Conservation (phyloP, 2,888 invertebrate genomes). For the Pocota personata region DNA sequence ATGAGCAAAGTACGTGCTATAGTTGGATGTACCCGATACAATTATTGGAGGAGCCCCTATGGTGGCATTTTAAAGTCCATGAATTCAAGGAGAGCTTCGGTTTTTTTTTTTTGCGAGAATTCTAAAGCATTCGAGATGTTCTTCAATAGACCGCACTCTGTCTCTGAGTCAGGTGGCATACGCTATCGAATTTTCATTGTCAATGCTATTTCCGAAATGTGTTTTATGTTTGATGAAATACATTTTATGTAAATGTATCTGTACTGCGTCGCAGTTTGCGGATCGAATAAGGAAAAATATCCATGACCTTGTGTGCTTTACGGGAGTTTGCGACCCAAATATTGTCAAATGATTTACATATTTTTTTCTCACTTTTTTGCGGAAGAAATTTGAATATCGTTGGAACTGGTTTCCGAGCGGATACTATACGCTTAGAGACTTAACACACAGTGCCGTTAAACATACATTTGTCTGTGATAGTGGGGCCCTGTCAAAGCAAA, state of each 20-base stretch:
- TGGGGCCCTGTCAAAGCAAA: background rate
- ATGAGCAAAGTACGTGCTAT: slow-evolving; percentile 33
- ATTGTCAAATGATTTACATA: slow-evolving; percentile 26
- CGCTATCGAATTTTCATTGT: slow-evolving; percentile 52
- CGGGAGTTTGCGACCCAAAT: slow-evolving; percentile 47
- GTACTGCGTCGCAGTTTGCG: background rate
- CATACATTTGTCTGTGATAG: background rate
- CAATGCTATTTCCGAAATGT: slow-evolving; percentile 64
- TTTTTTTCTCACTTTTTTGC: background rate
- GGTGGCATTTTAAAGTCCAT: background rate
- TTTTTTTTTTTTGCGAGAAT: background rate
- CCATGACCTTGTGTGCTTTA: slow-evolving; percentile 42
- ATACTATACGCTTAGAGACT: background rate
- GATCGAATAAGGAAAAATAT: slow-evolving; percentile 17
- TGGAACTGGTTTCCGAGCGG: background rate
- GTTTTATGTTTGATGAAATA: slow-evolving; percentile 36
- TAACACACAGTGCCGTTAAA: background rate
- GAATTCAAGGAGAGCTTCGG: background rate
- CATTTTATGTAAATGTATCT: slow-evolving; percentile 51
- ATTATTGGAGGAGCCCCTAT: slow-evolving; percentile 35
- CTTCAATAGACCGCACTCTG: background rate
- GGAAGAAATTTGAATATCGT: slow-evolving; percentile 23
- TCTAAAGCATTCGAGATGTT: background rate
- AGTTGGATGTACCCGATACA: slow-evolving; percentile 8
- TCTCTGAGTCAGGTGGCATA: background rate